A percentile compares a stretch with the other conserved stretches of the same genome.
Conservation (phyloP, 2,888 invertebrate species). For the Nymphalis polychloros region DNA sequence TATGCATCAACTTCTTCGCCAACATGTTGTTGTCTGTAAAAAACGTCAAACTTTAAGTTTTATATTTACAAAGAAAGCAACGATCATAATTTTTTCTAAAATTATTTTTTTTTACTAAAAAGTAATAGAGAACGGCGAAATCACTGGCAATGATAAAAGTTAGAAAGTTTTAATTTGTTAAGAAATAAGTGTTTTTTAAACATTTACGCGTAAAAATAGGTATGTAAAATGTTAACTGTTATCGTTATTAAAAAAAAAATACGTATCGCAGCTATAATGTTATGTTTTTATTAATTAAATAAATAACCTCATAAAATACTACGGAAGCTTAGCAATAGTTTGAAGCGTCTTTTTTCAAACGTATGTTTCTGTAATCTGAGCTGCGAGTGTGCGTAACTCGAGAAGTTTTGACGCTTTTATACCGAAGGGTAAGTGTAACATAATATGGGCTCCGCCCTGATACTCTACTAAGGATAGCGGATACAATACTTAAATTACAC, state of each 20-base stretch:
- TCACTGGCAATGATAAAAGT: not conserved
- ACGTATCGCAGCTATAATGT: not conserved
- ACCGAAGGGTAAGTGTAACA: conserved; percentile 70
- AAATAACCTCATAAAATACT: conserved; percentile 3
- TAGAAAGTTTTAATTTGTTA: not conserved
- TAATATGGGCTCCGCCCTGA: conserved; percentile 65
- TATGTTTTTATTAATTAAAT: not conserved
- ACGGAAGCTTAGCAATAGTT: conserved; percentile 1
- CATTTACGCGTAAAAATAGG: not conserved
- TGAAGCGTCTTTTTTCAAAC: conserved; percentile 11
- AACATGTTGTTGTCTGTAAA: conserved; percentile 58
- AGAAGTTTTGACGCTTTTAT: conserved; percentile 70
- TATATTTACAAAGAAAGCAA: too few species aligned
- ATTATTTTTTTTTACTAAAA: too few species aligned
- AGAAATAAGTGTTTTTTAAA: not conserved
- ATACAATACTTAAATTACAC: conserved; percentile 43
- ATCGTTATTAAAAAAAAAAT: not conserved
- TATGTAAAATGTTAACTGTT: not conserved
- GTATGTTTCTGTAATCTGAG: conserved; percentile 44
- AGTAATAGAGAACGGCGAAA: not conserved
- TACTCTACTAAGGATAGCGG: conserved; percentile 57
- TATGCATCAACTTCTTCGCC: conserved; percentile 56
- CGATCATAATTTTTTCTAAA: too few species aligned
- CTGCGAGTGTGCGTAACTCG: conserved; percentile 63
- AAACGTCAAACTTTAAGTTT: conserved; percentile 7